Conservation (phyloP, 1,140 invertebrate species). For the Bursaphelenchus mucronatus region DNA sequence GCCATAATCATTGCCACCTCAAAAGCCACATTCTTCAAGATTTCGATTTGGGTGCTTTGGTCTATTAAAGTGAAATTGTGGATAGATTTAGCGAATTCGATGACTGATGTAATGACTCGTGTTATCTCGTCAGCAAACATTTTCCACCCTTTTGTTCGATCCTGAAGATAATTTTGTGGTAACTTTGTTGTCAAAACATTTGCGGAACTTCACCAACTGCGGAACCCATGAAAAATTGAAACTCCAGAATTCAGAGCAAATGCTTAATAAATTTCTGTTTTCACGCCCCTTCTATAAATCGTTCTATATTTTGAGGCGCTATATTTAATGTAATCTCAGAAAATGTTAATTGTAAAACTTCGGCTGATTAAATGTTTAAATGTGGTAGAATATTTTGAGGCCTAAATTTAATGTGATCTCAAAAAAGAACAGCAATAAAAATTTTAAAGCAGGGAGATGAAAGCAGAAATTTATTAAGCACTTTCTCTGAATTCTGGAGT, state of each 20-base stretch:
- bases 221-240: background rate
- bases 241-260: background rate
- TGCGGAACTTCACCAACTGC: constrained; percentile 1
- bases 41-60: constrained; percentile 40
- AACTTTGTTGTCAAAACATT: constrained; percentile 14
- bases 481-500: too few relatives aligned
- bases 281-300: too few relatives aligned
- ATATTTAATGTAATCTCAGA: too few relatives aligned
- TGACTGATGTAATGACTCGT: constrained; percentile 46
- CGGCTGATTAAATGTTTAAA: too few relatives aligned
- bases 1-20: constrained; percentile 34
- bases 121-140: constrained; percentile 45
- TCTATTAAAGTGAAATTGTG: constrained; percentile 24
- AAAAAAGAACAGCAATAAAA: too few relatives aligned
- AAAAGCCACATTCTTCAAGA: constrained; percentile 37
- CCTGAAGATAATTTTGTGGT: constrained; percentile 26
- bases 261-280: too few relatives aligned
- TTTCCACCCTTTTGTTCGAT: constrained; percentile 36
- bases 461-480: too few relatives aligned
- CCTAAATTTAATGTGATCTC: too few relatives aligned
- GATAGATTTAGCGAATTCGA: constrained; percentile 45
- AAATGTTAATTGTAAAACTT: too few relatives aligned
- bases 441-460: too few relatives aligned
- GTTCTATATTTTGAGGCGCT: too few relatives aligned
- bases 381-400: too few relatives aligned